These are phyloP conservation scores for Chionis minor DNA, from an alignment of 2,113 vertebrate species.

Conservation along the genomic window DNA sequence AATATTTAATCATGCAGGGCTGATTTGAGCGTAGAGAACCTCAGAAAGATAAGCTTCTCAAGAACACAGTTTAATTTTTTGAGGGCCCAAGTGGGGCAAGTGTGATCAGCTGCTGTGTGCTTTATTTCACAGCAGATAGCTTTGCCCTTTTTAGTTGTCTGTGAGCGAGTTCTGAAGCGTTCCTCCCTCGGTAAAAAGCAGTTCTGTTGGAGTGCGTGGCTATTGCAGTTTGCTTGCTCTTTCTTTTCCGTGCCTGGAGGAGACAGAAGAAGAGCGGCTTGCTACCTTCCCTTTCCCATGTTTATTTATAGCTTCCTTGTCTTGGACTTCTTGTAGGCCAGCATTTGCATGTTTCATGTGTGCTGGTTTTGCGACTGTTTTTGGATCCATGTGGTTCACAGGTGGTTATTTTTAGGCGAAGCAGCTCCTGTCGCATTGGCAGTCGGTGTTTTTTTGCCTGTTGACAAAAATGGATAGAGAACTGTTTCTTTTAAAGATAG, in stretches of 20 bases:
- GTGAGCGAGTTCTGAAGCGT: neutral
- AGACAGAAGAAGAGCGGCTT: neutral
- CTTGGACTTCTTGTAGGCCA: neutral
- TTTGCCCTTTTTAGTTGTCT: neutral
- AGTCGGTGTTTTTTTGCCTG: neutral
- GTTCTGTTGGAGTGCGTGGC: neutral
- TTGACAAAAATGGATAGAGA: neutral
- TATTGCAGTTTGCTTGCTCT: neutral
- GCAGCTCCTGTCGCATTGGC: neutral
- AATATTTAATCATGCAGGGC: neutral
- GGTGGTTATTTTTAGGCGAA: slow-evolving; percentile 28
- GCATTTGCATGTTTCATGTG: neutral
- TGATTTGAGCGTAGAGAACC: neutral
- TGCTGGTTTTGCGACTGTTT: neutral
- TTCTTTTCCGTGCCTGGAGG: neutral
- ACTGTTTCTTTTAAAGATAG: slow-evolving; percentile 9
- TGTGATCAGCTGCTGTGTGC: neutral
- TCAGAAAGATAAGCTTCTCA: neutral
- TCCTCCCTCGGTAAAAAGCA: neutral
- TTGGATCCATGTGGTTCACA: neutral
- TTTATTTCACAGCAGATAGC: neutral
- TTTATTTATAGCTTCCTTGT: neutral
- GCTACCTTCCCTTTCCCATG: neutral
- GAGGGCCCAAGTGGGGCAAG: neutral
- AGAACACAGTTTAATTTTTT: neutral